phyloP scores from a whole-genome alignment of 2,797 vertebrate genomes.

The Syncerus caffer region DNA sequence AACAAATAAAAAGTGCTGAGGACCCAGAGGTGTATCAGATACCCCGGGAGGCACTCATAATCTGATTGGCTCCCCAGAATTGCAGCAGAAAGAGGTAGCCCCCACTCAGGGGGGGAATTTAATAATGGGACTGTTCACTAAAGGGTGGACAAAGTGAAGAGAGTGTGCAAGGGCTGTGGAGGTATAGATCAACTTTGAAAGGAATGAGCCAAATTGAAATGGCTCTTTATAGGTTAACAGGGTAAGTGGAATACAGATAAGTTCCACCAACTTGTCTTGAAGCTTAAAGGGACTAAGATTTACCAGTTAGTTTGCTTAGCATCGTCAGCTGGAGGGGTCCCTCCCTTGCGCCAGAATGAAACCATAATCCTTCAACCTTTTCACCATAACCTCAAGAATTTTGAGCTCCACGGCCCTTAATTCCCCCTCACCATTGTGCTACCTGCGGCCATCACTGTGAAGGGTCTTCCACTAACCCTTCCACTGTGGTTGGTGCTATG shows the following conservation, averaged over 20 bases:
- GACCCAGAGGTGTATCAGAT: not conserved
- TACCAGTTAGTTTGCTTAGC: not conserved
- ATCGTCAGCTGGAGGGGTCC: not conserved
- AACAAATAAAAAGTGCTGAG: not conserved
- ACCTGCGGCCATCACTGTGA: not conserved
- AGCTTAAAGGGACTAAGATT: not conserved
- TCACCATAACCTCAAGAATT: not conserved
- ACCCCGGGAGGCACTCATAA: not conserved
- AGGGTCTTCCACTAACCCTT: not conserved
- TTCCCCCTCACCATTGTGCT: not conserved
- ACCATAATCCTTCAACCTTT: not conserved
- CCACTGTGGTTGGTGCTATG: accelerated
- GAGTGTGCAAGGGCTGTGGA: not conserved
- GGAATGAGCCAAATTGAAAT: not conserved
- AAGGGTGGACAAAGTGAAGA: not conserved
- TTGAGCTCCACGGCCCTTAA: not conserved
- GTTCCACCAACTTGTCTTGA: not conserved
- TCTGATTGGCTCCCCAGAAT: not conserved
- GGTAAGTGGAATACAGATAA: not conserved
- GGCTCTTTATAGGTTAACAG: not conserved
- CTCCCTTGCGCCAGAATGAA: not conserved
- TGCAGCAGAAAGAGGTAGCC: not conserved
- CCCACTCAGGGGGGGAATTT: not conserved
- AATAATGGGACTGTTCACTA: not conserved
- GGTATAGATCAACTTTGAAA: not conserved